phyloP scores from a whole-genome alignment of 92 coral and sea anemone species.

The Paragorgia papillata region DNA sequence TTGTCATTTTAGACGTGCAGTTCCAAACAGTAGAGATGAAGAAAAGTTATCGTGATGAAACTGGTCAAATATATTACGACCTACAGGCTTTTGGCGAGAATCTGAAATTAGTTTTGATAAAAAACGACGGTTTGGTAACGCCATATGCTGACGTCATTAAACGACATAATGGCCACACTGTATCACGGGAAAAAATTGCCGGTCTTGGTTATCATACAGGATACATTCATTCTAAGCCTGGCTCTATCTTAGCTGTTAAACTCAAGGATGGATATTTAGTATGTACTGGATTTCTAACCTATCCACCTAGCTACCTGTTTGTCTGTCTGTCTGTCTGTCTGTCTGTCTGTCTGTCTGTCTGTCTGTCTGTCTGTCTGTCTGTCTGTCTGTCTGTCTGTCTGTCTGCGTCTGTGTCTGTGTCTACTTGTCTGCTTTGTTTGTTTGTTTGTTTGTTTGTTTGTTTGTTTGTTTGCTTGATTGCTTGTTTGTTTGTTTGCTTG shows the following conservation, averaged over 20 bases:
- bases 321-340: no score
- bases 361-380: no score
- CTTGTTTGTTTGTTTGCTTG: no score
- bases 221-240: conserved; percentile 8
- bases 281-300: conserved; percentile 4
- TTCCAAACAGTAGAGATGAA: background rate
- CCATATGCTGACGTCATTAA: conserved; percentile 48
- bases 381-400: no score
- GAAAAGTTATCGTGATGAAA: background rate
- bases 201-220: conserved; percentile 17
- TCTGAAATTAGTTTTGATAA: conserved; percentile 36
- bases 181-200: conserved; percentile 26
- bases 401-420: no score
- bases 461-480: no score
- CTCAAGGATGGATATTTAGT: conserved; percentile 29
- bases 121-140: conserved; percentile 33
- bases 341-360: no score
- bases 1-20: background rate
- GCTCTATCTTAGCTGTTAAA: conserved; percentile 28
- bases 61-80: conserved; percentile 32
- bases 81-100: conserved; percentile 59
- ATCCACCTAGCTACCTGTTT: no score
- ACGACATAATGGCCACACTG: conserved; percentile 38
- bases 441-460: no score
- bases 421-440: no score